Percentiles rank a stretch among this genome's conserved stretches.
Evolutionary conservation across 2,113 vertebrate species (phyloP).

Genomic region (Rana temporaria): DNA sequence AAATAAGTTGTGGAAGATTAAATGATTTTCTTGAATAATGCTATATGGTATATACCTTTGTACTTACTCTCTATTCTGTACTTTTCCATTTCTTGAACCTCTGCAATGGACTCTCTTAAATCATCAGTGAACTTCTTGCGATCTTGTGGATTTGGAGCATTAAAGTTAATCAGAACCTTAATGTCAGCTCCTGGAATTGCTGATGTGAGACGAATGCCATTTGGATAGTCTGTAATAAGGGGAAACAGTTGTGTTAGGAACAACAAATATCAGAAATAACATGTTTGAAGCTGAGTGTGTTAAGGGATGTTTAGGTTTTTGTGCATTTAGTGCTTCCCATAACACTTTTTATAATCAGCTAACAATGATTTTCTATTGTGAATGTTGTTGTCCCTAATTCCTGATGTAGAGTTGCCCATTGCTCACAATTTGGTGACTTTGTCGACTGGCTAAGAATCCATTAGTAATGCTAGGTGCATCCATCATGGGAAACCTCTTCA

Average conservation of each 20-base stretch:
- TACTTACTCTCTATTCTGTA: constrained; percentile 96
- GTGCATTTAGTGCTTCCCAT: no score
- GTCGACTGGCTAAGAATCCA: no score
- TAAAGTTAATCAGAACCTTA: constrained; percentile 97
- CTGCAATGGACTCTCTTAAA: constrained; percentile 91
- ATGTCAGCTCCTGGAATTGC: constrained; percentile 92
- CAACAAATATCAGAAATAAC: no score
- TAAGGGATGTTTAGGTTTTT: no score
- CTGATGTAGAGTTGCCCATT: no score
- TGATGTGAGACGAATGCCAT: constrained; percentile 92
- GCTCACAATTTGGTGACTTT: no score
- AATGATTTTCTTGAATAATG: neutral
- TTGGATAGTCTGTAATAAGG: constrained; percentile 86
- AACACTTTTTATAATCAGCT: no score
- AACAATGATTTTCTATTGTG: no score
- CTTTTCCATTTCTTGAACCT: constrained; percentile 99
- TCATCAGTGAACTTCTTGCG: constrained; percentile 97
- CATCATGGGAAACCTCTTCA: no score
- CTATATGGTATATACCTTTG: constrained; percentile 56
- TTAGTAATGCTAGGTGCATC: no score
- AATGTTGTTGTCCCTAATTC: no score
- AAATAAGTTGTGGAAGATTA: neutral
- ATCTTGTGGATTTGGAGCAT: constrained; percentile 97
- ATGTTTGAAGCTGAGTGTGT: no score
- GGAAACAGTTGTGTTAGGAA: neutral